These are phyloP conservation scores for Drosophila tristis DNA, from an alignment of 1,140 invertebrate species.

Conservation along the genomic window DNA sequence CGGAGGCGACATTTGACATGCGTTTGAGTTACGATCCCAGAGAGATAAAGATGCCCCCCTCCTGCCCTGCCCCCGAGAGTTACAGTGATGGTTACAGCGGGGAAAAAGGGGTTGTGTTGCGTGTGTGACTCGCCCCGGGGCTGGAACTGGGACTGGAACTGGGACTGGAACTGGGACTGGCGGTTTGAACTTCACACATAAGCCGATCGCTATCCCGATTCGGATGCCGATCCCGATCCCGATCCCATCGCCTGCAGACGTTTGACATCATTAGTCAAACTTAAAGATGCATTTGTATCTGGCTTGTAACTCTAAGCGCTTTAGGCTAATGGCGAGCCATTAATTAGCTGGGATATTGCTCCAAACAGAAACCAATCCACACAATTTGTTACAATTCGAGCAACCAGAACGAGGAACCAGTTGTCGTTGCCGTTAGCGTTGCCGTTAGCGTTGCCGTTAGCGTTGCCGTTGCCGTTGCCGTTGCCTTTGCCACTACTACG, in stretches of 20 bases:
- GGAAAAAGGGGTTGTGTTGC: slow-evolving; percentile 27
- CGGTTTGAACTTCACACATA: slow-evolving; percentile 80
- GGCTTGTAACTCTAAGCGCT: slow-evolving; percentile 64
- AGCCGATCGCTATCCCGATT: slow-evolving; percentile 51
- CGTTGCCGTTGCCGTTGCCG: slow-evolving; percentile 11
- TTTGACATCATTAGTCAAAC: slow-evolving; percentile 81
- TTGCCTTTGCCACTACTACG: slow-evolving; percentile 8
- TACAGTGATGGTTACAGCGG: slow-evolving; percentile 12
- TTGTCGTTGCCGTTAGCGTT: slow-evolving; percentile 10
- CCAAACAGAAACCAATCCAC: neutral
- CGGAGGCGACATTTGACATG: slow-evolving; percentile 81
- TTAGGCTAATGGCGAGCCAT: slow-evolving; percentile 58
- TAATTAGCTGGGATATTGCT: slow-evolving; percentile 55
- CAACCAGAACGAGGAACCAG: slow-evolving; percentile 14
- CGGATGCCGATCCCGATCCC: slow-evolving; percentile 1
- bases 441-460: too few relatives aligned
- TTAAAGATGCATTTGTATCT: slow-evolving; percentile 78
- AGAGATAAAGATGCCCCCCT: slow-evolving; percentile 24
- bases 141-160: too few relatives aligned
- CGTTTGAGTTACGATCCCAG: slow-evolving; percentile 74
- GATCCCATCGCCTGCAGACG: slow-evolving; percentile 21
- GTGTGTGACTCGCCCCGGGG: neutral
- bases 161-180: slow-evolving; percentile 13
- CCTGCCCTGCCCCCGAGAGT: slow-evolving; percentile 1
- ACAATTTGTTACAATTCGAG: slow-evolving; percentile 53